These are phyloP conservation scores for Yasuhikotakia modesta DNA, from an alignment of 2,797 vertebrate genomes.

Conservation along the genomic window DNA sequence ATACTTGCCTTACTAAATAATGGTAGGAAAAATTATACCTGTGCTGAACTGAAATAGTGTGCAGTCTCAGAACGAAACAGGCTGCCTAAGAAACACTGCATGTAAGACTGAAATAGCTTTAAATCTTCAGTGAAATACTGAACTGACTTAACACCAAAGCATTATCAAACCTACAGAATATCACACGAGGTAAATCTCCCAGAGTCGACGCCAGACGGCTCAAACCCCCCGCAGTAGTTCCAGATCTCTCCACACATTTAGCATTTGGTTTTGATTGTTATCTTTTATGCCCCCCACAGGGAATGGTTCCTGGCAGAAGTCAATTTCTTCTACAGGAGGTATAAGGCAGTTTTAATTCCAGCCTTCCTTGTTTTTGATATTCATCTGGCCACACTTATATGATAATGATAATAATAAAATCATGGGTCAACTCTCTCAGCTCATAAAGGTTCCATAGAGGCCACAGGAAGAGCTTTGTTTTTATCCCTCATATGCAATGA, in stretches of 20 bases:
- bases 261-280: constrained; percentile 11
- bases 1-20: background rate
- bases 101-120: background rate
- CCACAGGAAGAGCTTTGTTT: constrained; percentile 15
- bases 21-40: background rate
- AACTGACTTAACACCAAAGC: background rate
- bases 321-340: constrained; percentile 35
- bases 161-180: constrained; percentile 20
- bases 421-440: constrained; percentile 29
- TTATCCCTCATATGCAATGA: background rate
- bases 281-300: background rate
- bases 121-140: constrained; percentile 14
- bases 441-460: constrained; percentile 25
- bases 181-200: constrained; percentile 3
- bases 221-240: background rate
- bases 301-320: constrained; percentile 12
- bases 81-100: background rate
- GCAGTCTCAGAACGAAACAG: background rate
- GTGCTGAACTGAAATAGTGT: background rate
- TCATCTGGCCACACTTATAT: background rate
- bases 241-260: background rate
- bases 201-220: background rate
- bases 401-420: constrained; percentile 42
- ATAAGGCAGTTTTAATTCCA: constrained; percentile 24
- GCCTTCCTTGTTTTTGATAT: background rate